These are phyloP conservation scores for Cryptosula pallasiana DNA, from an alignment of 2,888 invertebrate species.

Conservation along the genomic window DNA sequence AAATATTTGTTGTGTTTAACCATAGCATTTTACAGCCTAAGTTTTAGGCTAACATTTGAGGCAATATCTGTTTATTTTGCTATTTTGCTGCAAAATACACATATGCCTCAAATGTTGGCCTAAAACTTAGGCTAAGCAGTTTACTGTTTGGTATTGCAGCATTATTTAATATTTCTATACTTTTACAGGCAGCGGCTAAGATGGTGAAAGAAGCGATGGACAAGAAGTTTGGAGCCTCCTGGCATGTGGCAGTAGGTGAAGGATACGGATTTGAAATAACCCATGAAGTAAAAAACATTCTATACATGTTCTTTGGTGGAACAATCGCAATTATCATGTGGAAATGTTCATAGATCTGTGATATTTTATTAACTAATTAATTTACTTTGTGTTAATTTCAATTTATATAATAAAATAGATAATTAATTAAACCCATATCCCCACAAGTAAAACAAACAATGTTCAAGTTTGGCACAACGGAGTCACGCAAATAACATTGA, in stretches of 20 bases:
- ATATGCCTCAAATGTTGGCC: no score
- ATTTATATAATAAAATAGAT: background rate
- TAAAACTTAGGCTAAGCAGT: no score
- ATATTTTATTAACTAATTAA: background rate
- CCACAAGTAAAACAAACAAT: background rate
- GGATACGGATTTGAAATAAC: slow-evolving; percentile 89
- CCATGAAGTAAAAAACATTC: slow-evolving; percentile 70
- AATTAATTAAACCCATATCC: slow-evolving; percentile 12
- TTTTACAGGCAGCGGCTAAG: slow-evolving; percentile 79
- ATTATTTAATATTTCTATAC: no score
- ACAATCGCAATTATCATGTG: slow-evolving; percentile 81
- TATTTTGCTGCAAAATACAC: no score
- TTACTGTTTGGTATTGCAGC: no score
- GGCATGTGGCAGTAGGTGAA: slow-evolving; percentile 93
- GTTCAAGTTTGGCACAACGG: background rate
- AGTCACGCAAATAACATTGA: background rate
- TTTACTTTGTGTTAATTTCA: background rate
- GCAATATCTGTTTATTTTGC: no score
- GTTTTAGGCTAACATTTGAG: no score
- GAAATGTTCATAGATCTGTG: slow-evolving; percentile 65
- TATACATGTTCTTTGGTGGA: slow-evolving; percentile 68
- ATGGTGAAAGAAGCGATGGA: slow-evolving; percentile 93
- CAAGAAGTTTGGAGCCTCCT: slow-evolving; percentile 88
- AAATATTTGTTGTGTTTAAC: no score
- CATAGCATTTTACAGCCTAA: no score